Percentiles rank a stretch among this genome's conserved stretches.
Conservation (phyloP, 2,113 vertebrate genomes). For the Sylvietta virens region DNA sequence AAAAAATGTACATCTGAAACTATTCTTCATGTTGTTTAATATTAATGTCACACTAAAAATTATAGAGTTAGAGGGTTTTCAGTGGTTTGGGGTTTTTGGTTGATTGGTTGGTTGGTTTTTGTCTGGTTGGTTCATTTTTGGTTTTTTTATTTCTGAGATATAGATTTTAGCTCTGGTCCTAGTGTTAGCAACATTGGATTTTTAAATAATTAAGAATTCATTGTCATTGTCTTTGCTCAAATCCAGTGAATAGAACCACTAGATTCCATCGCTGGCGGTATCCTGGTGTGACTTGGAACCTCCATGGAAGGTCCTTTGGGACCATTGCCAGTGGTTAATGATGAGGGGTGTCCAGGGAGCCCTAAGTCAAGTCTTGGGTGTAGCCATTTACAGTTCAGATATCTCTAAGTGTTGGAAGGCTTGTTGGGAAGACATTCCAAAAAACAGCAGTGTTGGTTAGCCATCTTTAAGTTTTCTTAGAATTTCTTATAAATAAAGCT, state of each 20-base stretch:
- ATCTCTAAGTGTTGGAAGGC: not conserved
- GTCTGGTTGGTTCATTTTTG: not conserved
- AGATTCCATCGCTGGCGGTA: not conserved
- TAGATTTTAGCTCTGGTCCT: not conserved
- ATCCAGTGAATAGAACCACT: not conserved
- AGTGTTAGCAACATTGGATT: not conserved
- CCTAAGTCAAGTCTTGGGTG: not conserved
- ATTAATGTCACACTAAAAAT: not conserved
- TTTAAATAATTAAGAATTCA: not conserved
- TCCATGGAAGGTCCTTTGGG: not conserved
- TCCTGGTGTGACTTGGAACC: not conserved
- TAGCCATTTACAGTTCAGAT: not conserved
- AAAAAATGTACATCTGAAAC: not conserved
- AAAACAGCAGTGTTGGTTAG: not conserved
- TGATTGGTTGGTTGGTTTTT: not conserved
- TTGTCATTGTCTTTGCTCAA: not conserved
- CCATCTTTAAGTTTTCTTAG: not conserved
- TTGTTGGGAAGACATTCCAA: not conserved
- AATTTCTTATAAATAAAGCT: not conserved
- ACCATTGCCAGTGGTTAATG: not conserved
- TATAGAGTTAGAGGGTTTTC: not conserved
- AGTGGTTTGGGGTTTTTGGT: accelerated
- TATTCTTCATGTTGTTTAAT: not conserved
- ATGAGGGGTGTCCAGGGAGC: not conserved
- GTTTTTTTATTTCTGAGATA: not conserved